These are phyloP conservation scores for Poecilia velifera DNA, from an alignment of 2,797 vertebrate genomes.

Conservation along the genomic window DNA sequence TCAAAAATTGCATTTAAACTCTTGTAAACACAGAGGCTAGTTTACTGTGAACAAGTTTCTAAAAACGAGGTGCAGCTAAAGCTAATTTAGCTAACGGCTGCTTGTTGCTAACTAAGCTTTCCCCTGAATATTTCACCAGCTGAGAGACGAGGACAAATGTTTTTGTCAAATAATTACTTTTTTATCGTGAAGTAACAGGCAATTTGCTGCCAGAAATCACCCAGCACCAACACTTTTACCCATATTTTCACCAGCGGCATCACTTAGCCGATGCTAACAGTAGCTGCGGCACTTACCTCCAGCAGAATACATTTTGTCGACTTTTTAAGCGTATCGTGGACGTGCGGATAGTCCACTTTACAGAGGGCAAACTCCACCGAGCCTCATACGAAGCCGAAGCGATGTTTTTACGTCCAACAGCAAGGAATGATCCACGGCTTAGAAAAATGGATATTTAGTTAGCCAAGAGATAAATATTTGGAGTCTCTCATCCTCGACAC, in stretches of 20 bases:
- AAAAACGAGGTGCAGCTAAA: constrained; percentile 49
- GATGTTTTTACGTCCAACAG: constrained; percentile 32
- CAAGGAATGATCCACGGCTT: constrained; percentile 29
- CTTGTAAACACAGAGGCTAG: not conserved
- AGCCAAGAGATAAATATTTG: constrained; percentile 77
- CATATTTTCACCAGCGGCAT: constrained; percentile 51
- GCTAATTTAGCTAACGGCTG: constrained; percentile 71
- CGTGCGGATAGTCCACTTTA: constrained; percentile 71
- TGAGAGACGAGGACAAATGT: constrained; percentile 19
- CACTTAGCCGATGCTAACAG: constrained; percentile 62
- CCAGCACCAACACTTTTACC: not conserved
- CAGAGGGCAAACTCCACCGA: constrained; percentile 45
- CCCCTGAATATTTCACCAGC: constrained; percentile 40
- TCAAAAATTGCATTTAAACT: fast-evolving
- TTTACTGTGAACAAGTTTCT: constrained; percentile 59
- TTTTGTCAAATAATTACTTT: not conserved
- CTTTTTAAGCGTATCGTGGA: constrained; percentile 73
- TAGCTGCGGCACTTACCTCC: constrained; percentile 80
- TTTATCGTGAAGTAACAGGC: not conserved
- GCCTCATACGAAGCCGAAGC: constrained; percentile 74
- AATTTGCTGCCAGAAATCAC: not conserved
- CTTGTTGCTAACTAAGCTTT: constrained; percentile 73
- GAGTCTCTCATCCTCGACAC: constrained; percentile 79
- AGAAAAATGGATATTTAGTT: constrained; percentile 65
- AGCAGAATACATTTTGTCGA: constrained; percentile 84